Percentiles rank a stretch among this genome's conserved stretches.
phyloP scores from a whole-genome alignment of 2,113 vertebrate species.

The Scolopax mira region DNA sequence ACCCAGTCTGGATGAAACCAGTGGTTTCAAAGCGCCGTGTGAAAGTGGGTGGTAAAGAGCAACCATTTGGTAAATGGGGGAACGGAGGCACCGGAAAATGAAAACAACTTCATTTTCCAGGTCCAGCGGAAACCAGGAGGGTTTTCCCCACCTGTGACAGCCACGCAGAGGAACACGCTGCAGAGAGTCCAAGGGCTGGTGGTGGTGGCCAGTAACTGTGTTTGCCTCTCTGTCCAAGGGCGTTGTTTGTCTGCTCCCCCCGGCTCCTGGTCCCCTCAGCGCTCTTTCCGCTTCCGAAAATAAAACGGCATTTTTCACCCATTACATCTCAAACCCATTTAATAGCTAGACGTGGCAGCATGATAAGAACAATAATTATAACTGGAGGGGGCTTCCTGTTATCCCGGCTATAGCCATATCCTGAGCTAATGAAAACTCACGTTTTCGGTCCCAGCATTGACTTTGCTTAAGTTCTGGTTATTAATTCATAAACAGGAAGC shows the following conservation, averaged over 20 bases:
- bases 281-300: constrained; percentile 5
- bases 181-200: rapidly evolving
- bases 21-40: not conserved
- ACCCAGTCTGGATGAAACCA: not conserved
- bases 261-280: not conserved
- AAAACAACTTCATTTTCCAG: not conserved
- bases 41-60: not conserved
- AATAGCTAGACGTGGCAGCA: not conserved
- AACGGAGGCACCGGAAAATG: not conserved
- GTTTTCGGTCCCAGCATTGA: constrained; percentile 6
- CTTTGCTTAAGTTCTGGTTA: constrained; percentile 17
- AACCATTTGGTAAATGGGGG: not conserved
- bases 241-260: not conserved
- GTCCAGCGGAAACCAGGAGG: not conserved
- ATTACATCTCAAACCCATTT: not conserved
- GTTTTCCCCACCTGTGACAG: not conserved
- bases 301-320: constrained; percentile 22
- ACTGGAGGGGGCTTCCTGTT: constrained; percentile 50
- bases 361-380: constrained; percentile 45
- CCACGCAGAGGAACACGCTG: rapidly evolving
- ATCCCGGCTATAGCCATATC: constrained; percentile 20
- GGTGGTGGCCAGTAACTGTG: not conserved
- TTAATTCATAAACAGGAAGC: constrained; percentile 46
- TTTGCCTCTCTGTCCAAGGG: not conserved
- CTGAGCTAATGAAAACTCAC: constrained; percentile 16